Conservation (phyloP, 2,888 invertebrate species). For the Pollenia griseotomentosa region DNA sequence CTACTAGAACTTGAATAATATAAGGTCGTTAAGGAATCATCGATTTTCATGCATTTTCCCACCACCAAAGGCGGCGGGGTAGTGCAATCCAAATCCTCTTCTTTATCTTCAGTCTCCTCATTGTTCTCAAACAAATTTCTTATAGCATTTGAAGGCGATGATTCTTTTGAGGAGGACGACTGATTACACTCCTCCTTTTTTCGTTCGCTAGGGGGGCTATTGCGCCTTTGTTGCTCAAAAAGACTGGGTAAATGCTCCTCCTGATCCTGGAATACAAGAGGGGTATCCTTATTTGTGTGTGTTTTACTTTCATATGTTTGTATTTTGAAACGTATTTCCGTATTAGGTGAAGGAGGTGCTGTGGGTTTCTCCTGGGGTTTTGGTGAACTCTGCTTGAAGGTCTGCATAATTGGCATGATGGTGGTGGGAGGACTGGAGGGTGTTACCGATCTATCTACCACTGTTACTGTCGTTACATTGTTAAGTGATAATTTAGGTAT, state of each 20-base stretch:
- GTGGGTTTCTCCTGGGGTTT: conserved; percentile 56
- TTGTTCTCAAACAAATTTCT: conserved; percentile 33
- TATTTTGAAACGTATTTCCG: conserved; percentile 83
- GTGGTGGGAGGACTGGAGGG: conserved; percentile 70
- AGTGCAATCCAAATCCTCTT: conserved; percentile 64
- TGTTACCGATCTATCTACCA: conserved; percentile 69
- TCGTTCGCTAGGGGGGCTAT: conserved; percentile 77
- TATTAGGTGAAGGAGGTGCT: conserved; percentile 74
- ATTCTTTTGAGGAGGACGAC: conserved; percentile 30
- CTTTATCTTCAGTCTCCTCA: neutral
- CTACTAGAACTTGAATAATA: conserved; percentile 82
- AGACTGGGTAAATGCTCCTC: conserved; percentile 87
- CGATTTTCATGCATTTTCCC: conserved; percentile 82
- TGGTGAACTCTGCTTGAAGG: conserved; percentile 77
- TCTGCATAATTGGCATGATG: conserved; percentile 80
- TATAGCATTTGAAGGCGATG: conserved; percentile 28
- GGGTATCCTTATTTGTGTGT: conserved; percentile 74
- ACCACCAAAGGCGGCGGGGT: conserved; percentile 78
- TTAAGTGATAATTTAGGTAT: conserved; percentile 81
- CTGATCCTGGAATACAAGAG: conserved; percentile 75
- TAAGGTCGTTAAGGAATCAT: conserved; percentile 76
- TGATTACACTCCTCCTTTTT: conserved; percentile 75
- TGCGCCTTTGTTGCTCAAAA: conserved; percentile 90
- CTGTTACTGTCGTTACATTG: conserved; percentile 74
- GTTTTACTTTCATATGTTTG: conserved; percentile 83